Base-by-base conservation (phyloP, 2,888 invertebrate genomes). In the Adineta ricciae region DNA sequence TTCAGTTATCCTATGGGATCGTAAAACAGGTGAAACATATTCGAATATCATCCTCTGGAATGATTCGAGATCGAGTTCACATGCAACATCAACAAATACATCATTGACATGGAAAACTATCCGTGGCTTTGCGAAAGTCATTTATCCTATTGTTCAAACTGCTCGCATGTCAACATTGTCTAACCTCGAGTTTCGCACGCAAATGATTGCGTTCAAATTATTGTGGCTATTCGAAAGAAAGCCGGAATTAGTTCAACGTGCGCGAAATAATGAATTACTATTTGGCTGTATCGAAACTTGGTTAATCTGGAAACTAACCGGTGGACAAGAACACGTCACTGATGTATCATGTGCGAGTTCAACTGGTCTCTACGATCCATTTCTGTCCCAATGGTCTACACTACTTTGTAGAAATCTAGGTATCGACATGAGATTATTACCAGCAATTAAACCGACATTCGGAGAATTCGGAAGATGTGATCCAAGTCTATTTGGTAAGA, bases 301-400 rank as follows among this genome's bases (percentile, higher is more conserved):
- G 96, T 92, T 98, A 84, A 89, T 97, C 84, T 94, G 95, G 91
- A 95, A 94, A 91, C 91, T 96, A 84, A 94, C 93, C 3, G 91
- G 91, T 87, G 90, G 88, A 41, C 87, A 91, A 90, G 89, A 93
- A 46, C 95, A 95, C 90, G 93, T 95, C 86, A 94, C 95, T 0
- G 98, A 99, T 89, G 93, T 94, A n/a, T 95, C 95, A 0, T 95
- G 94, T 87, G 95, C 95, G 1, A 94, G 96, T 54, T 94, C 95
- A 2, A 96, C 97, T 0, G 97, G 56, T 19, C 73, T 73, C 19
- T 73, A 38, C 24, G 38, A 73, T 73, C 73, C 38, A 38, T 73
- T 73, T 73, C 1, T 19, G 38, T 38, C 36, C 0, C 19, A 73
- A 73, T 73, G 73, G 73, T 73, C 38, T 19, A 19, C 38, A 24